Base-by-base conservation (phyloP, 2,113 vertebrate genomes). In the Scolopax mira region DNA sequence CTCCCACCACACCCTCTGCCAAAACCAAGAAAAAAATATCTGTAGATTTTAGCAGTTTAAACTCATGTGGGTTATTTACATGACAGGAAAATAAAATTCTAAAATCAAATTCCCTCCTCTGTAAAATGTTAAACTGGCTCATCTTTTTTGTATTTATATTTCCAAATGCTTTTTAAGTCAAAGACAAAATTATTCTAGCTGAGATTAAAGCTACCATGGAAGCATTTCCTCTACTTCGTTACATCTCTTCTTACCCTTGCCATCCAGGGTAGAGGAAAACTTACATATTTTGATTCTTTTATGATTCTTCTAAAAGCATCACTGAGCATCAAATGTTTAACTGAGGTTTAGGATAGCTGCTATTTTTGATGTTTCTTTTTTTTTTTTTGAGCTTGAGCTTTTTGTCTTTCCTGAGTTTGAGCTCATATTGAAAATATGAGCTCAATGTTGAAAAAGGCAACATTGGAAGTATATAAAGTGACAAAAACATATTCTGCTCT, bases 371-470 rank as follows among this genome's bases (percentile, higher is more conserved):
- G 3, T 9, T 80, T 60, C 13, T 80, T 22, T 1, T 42, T 41
- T 1, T 42, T 41, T 84, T 84, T 85, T n/a, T 27, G 7, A 72
- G 9, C 11, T 72, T 91, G 4, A 79, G 24, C 1, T 77, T 88
- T 65, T 18, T 88, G 6, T 14, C 46, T 71, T 90, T 93, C n/a
- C 9, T 30, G 55, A 83, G 23, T 9, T 51, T 67, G 18, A 65
- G 13, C 8, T 84, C 71, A 11, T 39, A 57, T 39, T n/a, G n/a
- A n/a, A n/a, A n/a, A n/a, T n/a, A n/a, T n/a, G n/a, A n/a, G n/a
- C n/a, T n/a, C n/a, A n/a, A n/a, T n/a, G n/a, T n/a, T n/a, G 52
- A 61, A 88, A 90, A 93, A 79, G 18, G 31, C 39, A 93, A 21
- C n/a, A n/a, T 3, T 1, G 0, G 10, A 80, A 22, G 7, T 58